Evolutionary conservation across 2,113 vertebrate genomes (phyloP).

Genomic region (Ciconia stormi): DNA sequence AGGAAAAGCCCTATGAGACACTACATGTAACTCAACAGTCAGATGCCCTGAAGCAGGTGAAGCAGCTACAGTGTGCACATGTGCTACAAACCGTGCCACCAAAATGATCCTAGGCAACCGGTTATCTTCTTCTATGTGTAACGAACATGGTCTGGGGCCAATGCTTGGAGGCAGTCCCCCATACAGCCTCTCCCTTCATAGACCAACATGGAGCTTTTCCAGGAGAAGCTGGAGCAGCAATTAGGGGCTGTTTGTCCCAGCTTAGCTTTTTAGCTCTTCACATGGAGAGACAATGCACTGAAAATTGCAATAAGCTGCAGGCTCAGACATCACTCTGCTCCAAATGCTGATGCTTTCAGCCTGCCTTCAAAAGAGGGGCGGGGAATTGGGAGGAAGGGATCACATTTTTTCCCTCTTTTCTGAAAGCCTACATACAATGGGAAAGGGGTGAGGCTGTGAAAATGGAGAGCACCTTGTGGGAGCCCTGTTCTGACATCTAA

Average conservation of each 20-base stretch:
- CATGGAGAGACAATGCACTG: rapidly evolving
- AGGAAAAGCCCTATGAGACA: slow-evolving; percentile 32
- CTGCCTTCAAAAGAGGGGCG: neutral
- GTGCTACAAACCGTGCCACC: neutral
- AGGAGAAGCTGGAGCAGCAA: neutral
- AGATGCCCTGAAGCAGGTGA: neutral
- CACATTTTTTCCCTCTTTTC: neutral
- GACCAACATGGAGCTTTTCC: neutral
- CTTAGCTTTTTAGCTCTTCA: neutral
- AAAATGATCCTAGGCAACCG: neutral
- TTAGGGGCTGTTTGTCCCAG: neutral
- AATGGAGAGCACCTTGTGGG: neutral
- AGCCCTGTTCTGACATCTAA: neutral
- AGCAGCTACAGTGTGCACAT: neutral
- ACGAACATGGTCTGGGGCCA: neutral
- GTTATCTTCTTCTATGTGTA: neutral
- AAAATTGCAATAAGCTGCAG: neutral
- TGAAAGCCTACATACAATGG: neutral
- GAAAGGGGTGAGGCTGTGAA: neutral
- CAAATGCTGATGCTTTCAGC: neutral
- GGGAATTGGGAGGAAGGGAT: neutral
- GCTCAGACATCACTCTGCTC: neutral
- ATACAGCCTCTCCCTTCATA: neutral
- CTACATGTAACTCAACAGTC: neutral
- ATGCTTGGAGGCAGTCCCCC: neutral